These are phyloP conservation scores for Saimiri boliviensis DNA, from an alignment of 2,113 vertebrate genomes.

Conservation along the genomic window DNA sequence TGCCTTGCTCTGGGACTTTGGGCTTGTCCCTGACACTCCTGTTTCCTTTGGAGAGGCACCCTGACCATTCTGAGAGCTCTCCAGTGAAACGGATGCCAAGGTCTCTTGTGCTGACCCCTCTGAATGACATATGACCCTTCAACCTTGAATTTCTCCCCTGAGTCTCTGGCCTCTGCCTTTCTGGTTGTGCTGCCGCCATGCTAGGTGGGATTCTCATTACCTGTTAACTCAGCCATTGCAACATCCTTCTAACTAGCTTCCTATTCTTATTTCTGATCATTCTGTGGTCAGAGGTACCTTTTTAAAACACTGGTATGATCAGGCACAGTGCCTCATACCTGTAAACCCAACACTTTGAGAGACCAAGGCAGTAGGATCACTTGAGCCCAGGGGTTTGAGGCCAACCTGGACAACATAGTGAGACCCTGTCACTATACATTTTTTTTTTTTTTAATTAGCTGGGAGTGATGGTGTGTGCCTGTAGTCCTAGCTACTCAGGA, in stretches of 20 bases:
- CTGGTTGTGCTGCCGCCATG: not conserved
- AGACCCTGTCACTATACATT: too few relatives aligned
- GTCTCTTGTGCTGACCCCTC: conserved; percentile 76
- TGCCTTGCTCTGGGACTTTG: not conserved
- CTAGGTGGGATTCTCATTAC: not conserved
- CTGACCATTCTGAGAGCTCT: not conserved
- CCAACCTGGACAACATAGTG: too few relatives aligned
- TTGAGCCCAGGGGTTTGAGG: too few relatives aligned
- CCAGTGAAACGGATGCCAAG: not conserved
- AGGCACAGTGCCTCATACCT: too few relatives aligned
- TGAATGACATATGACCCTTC: conserved; percentile 86
- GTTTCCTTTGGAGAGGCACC: not conserved
- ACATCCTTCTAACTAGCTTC: not conserved
- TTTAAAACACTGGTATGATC: not conserved
- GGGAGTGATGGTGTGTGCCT: too few relatives aligned
- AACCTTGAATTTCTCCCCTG: conserved; percentile 81
- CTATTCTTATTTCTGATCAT: not conserved
- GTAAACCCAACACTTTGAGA: too few relatives aligned
- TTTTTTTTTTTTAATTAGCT: too few relatives aligned
- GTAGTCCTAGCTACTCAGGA: too few relatives aligned
- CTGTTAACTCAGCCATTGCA: not conserved
- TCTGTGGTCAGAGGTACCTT: not conserved
- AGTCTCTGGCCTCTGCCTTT: not conserved
- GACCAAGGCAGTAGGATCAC: too few relatives aligned
- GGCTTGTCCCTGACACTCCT: not conserved